Conservation (phyloP, 1,140 invertebrate genomes). For the Ceratina calcarata region DNA sequence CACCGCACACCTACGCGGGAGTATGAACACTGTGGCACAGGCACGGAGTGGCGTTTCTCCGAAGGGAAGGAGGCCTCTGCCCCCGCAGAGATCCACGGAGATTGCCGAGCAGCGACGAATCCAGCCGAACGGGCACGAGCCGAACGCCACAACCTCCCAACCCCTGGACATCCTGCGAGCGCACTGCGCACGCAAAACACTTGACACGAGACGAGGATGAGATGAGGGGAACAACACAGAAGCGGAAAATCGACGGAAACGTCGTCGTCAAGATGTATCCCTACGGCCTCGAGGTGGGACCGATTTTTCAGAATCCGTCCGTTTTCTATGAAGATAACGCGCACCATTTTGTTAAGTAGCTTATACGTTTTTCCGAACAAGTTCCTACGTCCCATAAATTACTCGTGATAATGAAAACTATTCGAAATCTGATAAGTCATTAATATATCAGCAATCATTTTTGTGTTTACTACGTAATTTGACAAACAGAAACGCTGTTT, state of each 20-base stretch:
- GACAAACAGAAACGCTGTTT: too few species aligned
- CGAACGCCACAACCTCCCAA: conserved; percentile 28
- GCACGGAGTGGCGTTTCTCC: conserved; percentile 14
- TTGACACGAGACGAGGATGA: conserved; percentile 42
- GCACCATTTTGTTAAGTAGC: too few species aligned
- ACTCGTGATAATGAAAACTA: too few species aligned
- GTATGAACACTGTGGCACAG: conserved; percentile 60
- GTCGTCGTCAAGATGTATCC: conserved; percentile 34
- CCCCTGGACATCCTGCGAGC: conserved; percentile 30
- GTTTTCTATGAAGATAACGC: neutral
- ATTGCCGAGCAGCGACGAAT: conserved; percentile 53
- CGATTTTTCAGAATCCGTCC: conserved; percentile 1
- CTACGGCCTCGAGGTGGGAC: neutral
- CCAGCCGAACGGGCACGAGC: conserved; percentile 55
- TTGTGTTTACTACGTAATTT: too few species aligned
- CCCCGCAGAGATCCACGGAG: conserved; percentile 75
- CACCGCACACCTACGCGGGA: conserved; percentile 62
- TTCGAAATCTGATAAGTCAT: too few species aligned
- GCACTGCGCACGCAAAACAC: conserved; percentile 48
- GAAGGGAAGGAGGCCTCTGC: conserved; percentile 70
- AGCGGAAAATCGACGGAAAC: conserved; percentile 47
- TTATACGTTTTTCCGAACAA: too few species aligned
- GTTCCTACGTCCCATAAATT: too few species aligned
- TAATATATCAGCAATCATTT: too few species aligned
- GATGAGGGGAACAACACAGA: conserved; percentile 38